Percentiles rank a stretch among this genome's conserved stretches.
phyloP scores from a whole-genome alignment of 2,888 invertebrate genomes.

The Acrobasis consociella region DNA sequence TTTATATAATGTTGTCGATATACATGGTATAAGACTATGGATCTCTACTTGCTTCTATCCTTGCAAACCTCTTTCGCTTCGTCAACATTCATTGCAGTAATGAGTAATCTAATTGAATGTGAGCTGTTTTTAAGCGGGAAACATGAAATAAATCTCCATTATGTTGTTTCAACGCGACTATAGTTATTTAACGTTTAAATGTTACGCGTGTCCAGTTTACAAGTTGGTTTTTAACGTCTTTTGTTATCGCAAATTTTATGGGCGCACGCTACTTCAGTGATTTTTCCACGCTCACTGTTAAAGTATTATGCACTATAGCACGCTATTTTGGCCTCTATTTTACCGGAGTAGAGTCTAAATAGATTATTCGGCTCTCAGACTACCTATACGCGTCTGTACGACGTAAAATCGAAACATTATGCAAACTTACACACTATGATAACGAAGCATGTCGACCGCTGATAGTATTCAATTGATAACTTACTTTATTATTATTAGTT shows the following conservation, averaged over 20 bases:
- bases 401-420: constrained; percentile 28
- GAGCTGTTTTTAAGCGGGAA: background rate
- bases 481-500: constrained; percentile 20
- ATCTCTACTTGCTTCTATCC: too few species aligned
- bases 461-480: constrained; percentile 28
- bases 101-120: constrained; percentile 1
- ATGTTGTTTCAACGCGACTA: constrained; percentile 12
- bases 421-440: constrained; percentile 27
- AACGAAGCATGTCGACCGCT: constrained; percentile 21
- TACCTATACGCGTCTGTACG: constrained; percentile 23
- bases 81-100: too few species aligned
- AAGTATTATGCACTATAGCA: constrained; percentile 25
- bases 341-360: constrained; percentile 16
- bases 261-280: constrained; percentile 51
- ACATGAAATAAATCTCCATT: constrained; percentile 12
- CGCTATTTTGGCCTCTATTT: constrained; percentile 24
- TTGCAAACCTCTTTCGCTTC: too few species aligned
- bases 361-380: constrained; percentile 17
- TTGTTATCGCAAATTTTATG: constrained; percentile 61
- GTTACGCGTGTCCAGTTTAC: constrained; percentile 47
- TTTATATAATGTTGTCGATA: too few species aligned
- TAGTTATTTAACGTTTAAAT: constrained; percentile 41
- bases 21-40: too few species aligned
- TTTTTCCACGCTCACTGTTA: constrained; percentile 49
- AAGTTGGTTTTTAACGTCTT: constrained; percentile 51